A percentile compares a stretch with the other conserved stretches of the same genome.
Conservation (phyloP, 1,140 invertebrate genomes). For the Diuraphis noxia region DNA sequence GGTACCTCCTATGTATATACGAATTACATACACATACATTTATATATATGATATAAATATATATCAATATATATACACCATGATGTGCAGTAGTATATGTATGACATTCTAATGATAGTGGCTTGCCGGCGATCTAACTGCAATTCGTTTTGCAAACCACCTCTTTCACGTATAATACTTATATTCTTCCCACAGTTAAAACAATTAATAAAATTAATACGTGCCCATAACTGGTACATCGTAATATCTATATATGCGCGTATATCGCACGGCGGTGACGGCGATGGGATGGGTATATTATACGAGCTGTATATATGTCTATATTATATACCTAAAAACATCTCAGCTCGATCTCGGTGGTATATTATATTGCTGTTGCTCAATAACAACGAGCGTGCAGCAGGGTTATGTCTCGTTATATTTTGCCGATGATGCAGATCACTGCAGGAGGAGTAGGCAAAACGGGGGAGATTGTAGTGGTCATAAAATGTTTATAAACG, state of each 20-base stretch:
- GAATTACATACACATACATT: background rate
- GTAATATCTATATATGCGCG: background rate
- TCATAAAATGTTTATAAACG: constrained; percentile 22
- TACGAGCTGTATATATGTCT: background rate
- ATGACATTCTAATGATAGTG: background rate
- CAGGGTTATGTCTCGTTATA: constrained; percentile 23
- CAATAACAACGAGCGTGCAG: background rate
- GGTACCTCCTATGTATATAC: background rate
- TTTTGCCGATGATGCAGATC: background rate
- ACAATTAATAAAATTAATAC: constrained; percentile 6
- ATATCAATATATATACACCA: too few species aligned
- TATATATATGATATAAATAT: too few species aligned
- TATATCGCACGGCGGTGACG: too few species aligned
- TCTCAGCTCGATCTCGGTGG: background rate
- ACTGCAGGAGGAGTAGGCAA: background rate
- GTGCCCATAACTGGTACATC: background rate
- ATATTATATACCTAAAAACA: background rate
- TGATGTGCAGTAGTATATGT: background rate
- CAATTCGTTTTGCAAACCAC: background rate
- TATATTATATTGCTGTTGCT: constrained; percentile 7
- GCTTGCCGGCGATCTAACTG: background rate
- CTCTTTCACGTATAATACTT: background rate
- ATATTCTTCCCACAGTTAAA: constrained; percentile 47
- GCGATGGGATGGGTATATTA: background rate
- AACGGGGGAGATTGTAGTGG: constrained; percentile 19